Conservation (phyloP, 2,888 invertebrate species). For the Aphidoletes aphidimyza region DNA sequence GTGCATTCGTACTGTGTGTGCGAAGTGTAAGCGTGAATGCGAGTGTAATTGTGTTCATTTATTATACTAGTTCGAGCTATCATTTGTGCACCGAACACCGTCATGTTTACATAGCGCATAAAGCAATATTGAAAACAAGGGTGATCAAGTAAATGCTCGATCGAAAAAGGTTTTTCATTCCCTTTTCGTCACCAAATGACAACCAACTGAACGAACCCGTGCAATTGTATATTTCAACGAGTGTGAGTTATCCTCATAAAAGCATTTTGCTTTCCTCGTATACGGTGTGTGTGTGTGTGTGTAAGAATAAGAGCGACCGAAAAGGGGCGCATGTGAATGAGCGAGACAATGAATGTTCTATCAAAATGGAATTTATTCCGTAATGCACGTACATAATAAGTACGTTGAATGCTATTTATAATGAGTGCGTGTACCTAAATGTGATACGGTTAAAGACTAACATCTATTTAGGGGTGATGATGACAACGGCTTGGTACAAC, state of each 20-base stretch:
- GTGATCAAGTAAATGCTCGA: not conserved
- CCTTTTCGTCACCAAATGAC: not conserved
- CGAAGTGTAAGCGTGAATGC: too few species aligned
- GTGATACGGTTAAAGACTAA: not conserved
- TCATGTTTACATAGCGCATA: slow-evolving; percentile 9
- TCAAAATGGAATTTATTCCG: slow-evolving; percentile 43
- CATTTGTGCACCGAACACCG: slow-evolving; percentile 22
- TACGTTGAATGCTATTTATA: slow-evolving; percentile 39
- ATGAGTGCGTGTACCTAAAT: slow-evolving; percentile 40
- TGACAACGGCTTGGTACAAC: not conserved
- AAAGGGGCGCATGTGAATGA: too few species aligned
- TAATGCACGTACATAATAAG: slow-evolving; percentile 51
- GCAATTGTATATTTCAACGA: not conserved
- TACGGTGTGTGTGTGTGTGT: not conserved
- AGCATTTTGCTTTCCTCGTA: not conserved
- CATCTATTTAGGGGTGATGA: slow-evolving; percentile 41
- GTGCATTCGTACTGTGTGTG: not conserved
- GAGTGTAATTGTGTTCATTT: not conserved
- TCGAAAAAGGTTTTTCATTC: slow-evolving; percentile 26
- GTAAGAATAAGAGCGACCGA: too few species aligned
- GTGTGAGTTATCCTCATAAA: slow-evolving; percentile 33
- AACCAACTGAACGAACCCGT: not conserved
- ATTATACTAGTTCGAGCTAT: not conserved
- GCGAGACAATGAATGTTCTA: too few species aligned
- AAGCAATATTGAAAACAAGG: not conserved